Percentiles rank a stretch among this genome's conserved stretches.
phyloP scores from a whole-genome alignment of 2,888 invertebrate genomes.

The Dinocampus coccinellae region DNA sequence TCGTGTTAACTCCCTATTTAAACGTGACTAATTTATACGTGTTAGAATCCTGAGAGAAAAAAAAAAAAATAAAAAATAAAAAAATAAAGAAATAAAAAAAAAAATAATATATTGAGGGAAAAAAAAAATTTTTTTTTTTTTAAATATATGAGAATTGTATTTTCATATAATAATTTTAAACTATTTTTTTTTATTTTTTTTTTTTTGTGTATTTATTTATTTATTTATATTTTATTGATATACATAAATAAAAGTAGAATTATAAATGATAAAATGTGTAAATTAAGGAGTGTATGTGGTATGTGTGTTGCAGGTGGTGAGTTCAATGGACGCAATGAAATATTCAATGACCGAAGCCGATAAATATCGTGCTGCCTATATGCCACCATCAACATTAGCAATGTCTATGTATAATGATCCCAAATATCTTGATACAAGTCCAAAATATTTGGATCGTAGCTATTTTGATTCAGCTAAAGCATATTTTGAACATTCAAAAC shows the following conservation, averaged over 20 bases:
- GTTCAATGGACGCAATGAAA: conserved; percentile 84
- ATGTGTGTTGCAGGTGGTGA: conserved; percentile 76
- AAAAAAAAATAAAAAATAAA: too few species aligned
- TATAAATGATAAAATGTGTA: too few species aligned
- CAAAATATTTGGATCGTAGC: conserved; percentile 75
- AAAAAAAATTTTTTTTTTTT: too few species aligned
- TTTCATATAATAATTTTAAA: too few species aligned
- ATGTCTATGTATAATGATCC: conserved; percentile 82
- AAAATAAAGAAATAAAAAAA: too few species aligned
- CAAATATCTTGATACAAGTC: conserved; percentile 74
- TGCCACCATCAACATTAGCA: conserved; percentile 74
- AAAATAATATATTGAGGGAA: too few species aligned
- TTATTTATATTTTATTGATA: too few species aligned
- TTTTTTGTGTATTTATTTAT: too few species aligned
- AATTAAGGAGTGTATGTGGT: too few species aligned
- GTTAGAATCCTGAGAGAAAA: not conserved
- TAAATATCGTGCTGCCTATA: conserved; percentile 80
- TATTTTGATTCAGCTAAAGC: conserved; percentile 83
- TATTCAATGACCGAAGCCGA: conserved; percentile 81
- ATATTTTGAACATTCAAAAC: conserved; percentile 77
- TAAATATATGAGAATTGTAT: too few species aligned
- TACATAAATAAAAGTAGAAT: too few species aligned
- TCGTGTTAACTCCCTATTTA: not conserved
- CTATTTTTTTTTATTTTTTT: too few species aligned
- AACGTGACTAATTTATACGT: not conserved